Conservation (phyloP, 2,888 invertebrate species). For the Glaucopsyche alexis region DNA sequence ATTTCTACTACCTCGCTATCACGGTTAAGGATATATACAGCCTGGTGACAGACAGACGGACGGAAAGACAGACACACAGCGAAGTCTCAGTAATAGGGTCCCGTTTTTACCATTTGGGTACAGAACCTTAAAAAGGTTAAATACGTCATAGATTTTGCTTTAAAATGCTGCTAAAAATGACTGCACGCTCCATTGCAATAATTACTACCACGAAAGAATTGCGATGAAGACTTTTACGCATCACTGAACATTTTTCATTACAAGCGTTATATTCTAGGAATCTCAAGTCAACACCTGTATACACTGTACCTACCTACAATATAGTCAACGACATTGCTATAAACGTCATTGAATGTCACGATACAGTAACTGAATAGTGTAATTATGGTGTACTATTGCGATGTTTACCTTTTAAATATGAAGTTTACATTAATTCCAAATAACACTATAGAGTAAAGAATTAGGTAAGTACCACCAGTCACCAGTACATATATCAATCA, state of each 20-base stretch:
- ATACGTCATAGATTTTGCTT: neutral
- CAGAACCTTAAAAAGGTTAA: neutral
- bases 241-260: slow-evolving; percentile 19
- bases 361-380: neutral
- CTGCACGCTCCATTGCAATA: neutral
- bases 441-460: no score
- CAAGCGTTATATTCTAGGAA: slow-evolving; percentile 16
- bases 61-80: no score
- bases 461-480: neutral
- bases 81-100: no score
- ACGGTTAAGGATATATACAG: no score
- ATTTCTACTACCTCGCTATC: no score
- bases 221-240: neutral
- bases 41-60: no score
- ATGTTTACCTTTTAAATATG: no score
- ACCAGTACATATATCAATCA: neutral
- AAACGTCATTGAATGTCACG: neutral
- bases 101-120: no score
- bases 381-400: no score
- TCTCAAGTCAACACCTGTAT: neutral
- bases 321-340: neutral
- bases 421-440: no score
- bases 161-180: neutral
- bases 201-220: neutral
- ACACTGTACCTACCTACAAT: neutral